phyloP scores from a whole-genome alignment of 2,888 invertebrate species.

The Digitonthophagus gazella region DNA sequence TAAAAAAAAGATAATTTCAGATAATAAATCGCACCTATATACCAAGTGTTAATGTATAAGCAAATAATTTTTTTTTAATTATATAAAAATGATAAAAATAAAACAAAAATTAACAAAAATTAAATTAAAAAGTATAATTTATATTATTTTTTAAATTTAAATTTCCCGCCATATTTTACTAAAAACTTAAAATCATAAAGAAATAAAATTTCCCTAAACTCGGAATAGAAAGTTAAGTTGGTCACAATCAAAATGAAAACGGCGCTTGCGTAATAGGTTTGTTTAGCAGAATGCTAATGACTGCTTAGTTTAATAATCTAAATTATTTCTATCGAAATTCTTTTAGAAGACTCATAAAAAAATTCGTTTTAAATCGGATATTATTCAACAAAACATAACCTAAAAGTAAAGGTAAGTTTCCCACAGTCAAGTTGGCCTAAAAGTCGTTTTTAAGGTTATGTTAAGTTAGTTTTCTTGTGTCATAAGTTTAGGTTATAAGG shows the following conservation, averaged over 20 bases:
- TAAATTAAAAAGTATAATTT: too few relatives aligned
- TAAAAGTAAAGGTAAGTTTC: slow-evolving; percentile 34
- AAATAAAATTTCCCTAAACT: neutral
- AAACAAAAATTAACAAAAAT: too few relatives aligned
- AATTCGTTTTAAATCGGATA: too few relatives aligned
- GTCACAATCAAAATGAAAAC: slow-evolving; percentile 23
- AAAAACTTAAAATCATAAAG: neutral
- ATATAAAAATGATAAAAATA: too few relatives aligned
- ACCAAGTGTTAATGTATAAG: too few relatives aligned
- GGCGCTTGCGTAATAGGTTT: slow-evolving; percentile 46
- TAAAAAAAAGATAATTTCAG: too few relatives aligned
- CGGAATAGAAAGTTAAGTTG: slow-evolving; percentile 25
- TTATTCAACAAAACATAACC: too few relatives aligned
- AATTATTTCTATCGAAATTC: slow-evolving; percentile 27
- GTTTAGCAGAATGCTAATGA: slow-evolving; percentile 45
- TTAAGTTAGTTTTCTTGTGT: slow-evolving; percentile 24
- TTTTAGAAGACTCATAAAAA: too few relatives aligned
- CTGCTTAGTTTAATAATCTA: slow-evolving; percentile 39
- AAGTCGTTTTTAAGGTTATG: slow-evolving; percentile 32
- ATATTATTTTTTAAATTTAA: too few relatives aligned
- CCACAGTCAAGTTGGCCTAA: neutral
- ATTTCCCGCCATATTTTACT: too few relatives aligned
- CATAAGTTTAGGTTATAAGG: neutral
- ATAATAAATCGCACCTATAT: too few relatives aligned
- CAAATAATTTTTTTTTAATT: too few relatives aligned